phyloP scores from a whole-genome alignment of 37 sponge, comb jelly and placozoan genomes.

The Hormiphora californensis region DNA sequence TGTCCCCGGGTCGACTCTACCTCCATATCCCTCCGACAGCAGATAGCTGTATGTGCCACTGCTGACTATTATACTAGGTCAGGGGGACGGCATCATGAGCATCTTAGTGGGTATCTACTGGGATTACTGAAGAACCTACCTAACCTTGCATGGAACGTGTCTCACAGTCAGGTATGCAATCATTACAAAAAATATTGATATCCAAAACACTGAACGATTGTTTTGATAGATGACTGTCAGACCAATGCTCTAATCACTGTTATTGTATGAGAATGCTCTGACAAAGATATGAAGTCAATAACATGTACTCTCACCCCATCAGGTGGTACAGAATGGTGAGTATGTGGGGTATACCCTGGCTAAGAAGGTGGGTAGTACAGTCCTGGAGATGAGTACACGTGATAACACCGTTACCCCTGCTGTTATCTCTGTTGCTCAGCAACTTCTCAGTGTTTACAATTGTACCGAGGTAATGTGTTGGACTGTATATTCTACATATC shows the following conservation, averaged over 20 bases:
- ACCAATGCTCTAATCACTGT: too few relatives aligned
- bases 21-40: slow-evolving; percentile 26
- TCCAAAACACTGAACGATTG: too few relatives aligned
- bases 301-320: too few relatives aligned
- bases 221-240: too few relatives aligned
- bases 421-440: background rate
- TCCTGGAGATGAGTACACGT: background rate
- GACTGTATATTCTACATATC: too few relatives aligned
- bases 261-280: too few relatives aligned
- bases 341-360: slow-evolving; percentile 9
- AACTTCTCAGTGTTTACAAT: too few relatives aligned
- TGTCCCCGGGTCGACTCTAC: slow-evolving; percentile 16
- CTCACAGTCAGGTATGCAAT: background rate
- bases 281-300: too few relatives aligned
- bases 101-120: background rate
- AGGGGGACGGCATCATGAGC: background rate
- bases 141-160: background rate
- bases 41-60: slow-evolving; percentile 22
- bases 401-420: background rate
- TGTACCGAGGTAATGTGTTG: too few relatives aligned
- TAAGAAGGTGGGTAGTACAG: background rate
- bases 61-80: slow-evolving; percentile 8
- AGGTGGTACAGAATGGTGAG: background rate
- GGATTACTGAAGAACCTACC: background rate
- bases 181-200: too few relatives aligned